Evolutionary conservation across 2,888 invertebrate species (phyloP).

Genomic region (Oscheius onirici): DNA sequence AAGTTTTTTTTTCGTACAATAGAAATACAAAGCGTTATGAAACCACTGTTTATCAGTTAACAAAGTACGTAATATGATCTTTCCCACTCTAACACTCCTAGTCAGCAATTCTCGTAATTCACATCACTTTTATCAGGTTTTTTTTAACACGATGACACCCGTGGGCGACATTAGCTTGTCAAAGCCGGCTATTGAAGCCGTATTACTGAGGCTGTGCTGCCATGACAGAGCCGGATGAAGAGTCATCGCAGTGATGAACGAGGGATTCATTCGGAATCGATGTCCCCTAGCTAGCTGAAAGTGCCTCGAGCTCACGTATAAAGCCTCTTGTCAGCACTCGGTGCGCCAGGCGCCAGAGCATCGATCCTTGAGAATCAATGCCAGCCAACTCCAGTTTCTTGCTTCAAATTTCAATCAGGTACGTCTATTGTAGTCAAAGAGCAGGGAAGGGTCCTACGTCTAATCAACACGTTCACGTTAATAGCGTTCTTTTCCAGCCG

Average conservation of each 20-base stretch:
- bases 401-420: slow-evolving; percentile 31
- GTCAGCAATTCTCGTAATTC: too few species aligned
- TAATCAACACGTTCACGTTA: not conserved
- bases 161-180: not conserved
- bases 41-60: too few species aligned
- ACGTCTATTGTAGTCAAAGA: slow-evolving; percentile 5
- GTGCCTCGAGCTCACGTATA: slow-evolving; percentile 29
- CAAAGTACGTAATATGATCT: too few species aligned
- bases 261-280: slow-evolving; percentile 26
- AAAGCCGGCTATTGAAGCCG: slow-evolving; percentile 5
- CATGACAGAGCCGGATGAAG: slow-evolving; percentile 3
- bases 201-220: not conserved
- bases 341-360: slow-evolving; percentile 28
- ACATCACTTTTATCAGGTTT: too few species aligned
- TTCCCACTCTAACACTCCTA: too few species aligned
- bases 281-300: slow-evolving; percentile 16
- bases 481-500: not conserved
- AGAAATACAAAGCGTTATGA: too few species aligned
- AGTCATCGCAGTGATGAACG: slow-evolving; percentile 18
- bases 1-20: too few species aligned
- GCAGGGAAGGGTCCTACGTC: not conserved
- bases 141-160: too few species aligned
- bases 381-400: slow-evolving; percentile 26
- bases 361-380: slow-evolving; percentile 34
- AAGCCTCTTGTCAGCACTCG: slow-evolving; percentile 32